Percentiles rank a stretch among this genome's conserved stretches.
phyloP scores from a whole-genome alignment of 2,797 vertebrate genomes.

The Catamblyrhynchus diadema region DNA sequence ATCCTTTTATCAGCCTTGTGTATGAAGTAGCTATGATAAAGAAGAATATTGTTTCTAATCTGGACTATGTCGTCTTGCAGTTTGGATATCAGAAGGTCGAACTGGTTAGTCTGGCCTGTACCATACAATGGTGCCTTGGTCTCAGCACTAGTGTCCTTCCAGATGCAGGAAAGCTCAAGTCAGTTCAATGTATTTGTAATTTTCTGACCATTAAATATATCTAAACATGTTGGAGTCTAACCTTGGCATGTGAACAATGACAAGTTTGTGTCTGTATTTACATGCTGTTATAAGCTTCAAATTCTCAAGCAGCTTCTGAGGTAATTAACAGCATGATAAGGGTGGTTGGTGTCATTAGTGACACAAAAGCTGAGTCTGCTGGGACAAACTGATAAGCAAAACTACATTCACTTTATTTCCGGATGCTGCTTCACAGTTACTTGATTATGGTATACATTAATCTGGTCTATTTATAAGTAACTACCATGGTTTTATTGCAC shows the following conservation, averaged over 20 bases:
- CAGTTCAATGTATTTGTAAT: neutral
- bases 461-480: neutral
- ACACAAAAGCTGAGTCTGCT: neutral
- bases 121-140: neutral
- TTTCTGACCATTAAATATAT: neutral
- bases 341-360: neutral
- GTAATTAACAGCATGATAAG: neutral
- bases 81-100: neutral
- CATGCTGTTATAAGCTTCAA: neutral
- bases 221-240: neutral
- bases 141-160: neutral
- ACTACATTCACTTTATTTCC: neutral
- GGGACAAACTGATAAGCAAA: neutral
- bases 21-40: neutral
- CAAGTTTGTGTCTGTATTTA: neutral
- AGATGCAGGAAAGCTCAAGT: neutral
- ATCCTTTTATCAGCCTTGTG: neutral
- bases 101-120: neutral
- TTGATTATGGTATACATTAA: neutral
- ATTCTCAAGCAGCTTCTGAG: neutral
- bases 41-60: neutral
- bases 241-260: neutral
- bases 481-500: neutral
- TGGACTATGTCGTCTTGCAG: neutral
- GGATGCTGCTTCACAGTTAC: neutral